These are phyloP conservation scores for Micronisus gabar DNA, from an alignment of 2,113 vertebrate species.

Conservation along the genomic window DNA sequence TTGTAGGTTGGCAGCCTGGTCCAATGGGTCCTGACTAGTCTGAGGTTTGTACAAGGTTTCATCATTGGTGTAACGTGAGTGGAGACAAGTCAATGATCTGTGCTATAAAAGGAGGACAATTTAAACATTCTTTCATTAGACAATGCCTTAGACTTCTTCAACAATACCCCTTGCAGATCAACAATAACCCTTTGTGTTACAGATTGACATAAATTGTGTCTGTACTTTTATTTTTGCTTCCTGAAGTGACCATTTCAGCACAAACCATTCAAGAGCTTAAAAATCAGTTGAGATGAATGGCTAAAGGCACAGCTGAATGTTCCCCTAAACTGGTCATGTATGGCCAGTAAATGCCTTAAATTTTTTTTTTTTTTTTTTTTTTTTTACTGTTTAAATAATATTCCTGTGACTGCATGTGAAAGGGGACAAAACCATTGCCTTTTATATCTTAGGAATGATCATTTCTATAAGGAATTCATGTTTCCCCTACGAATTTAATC, in stretches of 20 bases:
- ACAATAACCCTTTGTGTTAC: not conserved
- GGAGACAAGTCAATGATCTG: not conserved
- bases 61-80: not conserved
- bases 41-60: not conserved
- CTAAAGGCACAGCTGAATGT: not conserved
- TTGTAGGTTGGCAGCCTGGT: not conserved
- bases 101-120: not conserved
- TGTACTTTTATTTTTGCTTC: not conserved
- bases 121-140: not conserved
- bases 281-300: not conserved
- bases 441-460: not conserved
- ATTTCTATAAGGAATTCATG: not conserved
- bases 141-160: not conserved
- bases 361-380: not conserved
- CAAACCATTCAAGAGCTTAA: not conserved
- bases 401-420: not conserved
- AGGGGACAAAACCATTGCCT: not conserved
- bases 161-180: not conserved
- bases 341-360: not conserved
- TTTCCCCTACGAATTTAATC: not conserved
- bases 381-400: not conserved
- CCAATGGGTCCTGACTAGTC: not conserved
- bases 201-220: not conserved
- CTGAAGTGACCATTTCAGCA: not conserved
- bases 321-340: not conserved